Conservation (phyloP, 92 coral and sea anemone genomes). For the Phymanthus crucifer region DNA sequence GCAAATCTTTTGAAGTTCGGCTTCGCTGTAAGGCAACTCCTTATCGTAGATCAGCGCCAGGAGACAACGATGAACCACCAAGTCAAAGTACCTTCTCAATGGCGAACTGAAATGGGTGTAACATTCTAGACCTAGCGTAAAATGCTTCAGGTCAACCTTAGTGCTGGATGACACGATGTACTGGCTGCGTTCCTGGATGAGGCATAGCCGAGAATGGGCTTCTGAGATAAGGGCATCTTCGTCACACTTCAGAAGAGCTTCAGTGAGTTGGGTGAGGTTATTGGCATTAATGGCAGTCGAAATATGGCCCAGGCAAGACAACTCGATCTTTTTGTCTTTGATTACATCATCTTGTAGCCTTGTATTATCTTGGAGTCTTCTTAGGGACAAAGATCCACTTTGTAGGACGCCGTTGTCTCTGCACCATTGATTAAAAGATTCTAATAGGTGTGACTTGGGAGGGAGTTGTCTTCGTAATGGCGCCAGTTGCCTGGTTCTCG, state of each 20-base stretch:
- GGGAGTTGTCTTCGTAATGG: slow-evolving; percentile 81
- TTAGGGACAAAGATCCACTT: slow-evolving; percentile 50
- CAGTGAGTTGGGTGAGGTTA: slow-evolving; percentile 55
- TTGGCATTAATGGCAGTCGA: slow-evolving; percentile 74
- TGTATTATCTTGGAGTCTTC: slow-evolving; percentile 22
- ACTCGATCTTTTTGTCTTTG: slow-evolving; percentile 40
- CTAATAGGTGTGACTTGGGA: slow-evolving; percentile 61
- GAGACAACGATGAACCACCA: slow-evolving; percentile 87
- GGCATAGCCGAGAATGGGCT: slow-evolving; percentile 48
- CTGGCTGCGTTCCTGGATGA: slow-evolving; percentile 66
- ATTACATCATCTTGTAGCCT: slow-evolving; percentile 10
- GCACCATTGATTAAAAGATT: slow-evolving; percentile 49
- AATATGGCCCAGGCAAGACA: slow-evolving; percentile 58
- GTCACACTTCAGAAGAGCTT: slow-evolving; percentile 40
- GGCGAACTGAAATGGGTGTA: slow-evolving; percentile 97
- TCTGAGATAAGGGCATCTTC: slow-evolving; percentile 27
- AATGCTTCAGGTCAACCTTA: slow-evolving; percentile 62
- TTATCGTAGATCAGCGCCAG: slow-evolving; percentile 59
- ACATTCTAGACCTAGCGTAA: slow-evolving; percentile 61
- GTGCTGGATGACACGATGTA: slow-evolving; percentile 71
- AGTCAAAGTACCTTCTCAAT: slow-evolving; percentile 85
- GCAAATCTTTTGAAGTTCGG: slow-evolving; percentile 62
- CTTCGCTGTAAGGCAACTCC: slow-evolving; percentile 64
- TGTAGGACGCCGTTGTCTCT: slow-evolving; percentile 51
- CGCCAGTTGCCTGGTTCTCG: slow-evolving; percentile 44